These are phyloP conservation scores for Panagrolaimus sp. DNA, from an alignment of 1,140 invertebrate genomes.

Conservation along the genomic window DNA sequence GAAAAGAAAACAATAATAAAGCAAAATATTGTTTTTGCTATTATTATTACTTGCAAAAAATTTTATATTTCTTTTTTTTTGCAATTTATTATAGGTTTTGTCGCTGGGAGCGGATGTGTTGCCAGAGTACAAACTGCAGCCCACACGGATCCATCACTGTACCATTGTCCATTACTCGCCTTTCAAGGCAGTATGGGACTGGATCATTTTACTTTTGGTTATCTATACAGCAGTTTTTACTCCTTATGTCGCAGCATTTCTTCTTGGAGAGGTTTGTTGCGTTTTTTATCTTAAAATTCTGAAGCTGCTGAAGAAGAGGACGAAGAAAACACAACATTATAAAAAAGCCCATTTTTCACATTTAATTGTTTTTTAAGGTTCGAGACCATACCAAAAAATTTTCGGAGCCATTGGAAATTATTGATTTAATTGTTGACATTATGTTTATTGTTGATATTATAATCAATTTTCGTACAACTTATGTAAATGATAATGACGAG, in stretches of 20 bases:
- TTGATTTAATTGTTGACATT: slow-evolving; percentile 77
- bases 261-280: slow-evolving; percentile 66
- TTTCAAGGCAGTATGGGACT: slow-evolving; percentile 98
- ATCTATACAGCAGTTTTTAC: slow-evolving; percentile 99
- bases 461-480: slow-evolving; percentile 98
- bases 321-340: not conserved
- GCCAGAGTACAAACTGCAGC: slow-evolving; percentile 88
- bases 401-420: slow-evolving; percentile 62
- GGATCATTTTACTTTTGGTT: slow-evolving; percentile 91
- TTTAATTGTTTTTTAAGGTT: slow-evolving; percentile 22
- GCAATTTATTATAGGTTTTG: slow-evolving; percentile 68
- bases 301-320: not conserved
- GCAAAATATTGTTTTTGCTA: not conserved
- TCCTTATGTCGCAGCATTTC: slow-evolving; percentile 94
- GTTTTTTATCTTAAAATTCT: slow-evolving; percentile 15
- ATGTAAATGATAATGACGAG: slow-evolving; percentile 95
- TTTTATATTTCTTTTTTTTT: slow-evolving; percentile 23
- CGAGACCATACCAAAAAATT: slow-evolving; percentile 53
- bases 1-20: not conserved
- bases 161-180: slow-evolving; percentile 97
- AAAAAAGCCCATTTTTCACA: not conserved
- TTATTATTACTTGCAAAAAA: slow-evolving; percentile 5
- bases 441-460: slow-evolving; percentile 71
- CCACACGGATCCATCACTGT: slow-evolving; percentile 76
- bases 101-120: slow-evolving; percentile 84